phyloP scores from a whole-genome alignment of 2,888 invertebrate species.

The Pandemis heparana region DNA sequence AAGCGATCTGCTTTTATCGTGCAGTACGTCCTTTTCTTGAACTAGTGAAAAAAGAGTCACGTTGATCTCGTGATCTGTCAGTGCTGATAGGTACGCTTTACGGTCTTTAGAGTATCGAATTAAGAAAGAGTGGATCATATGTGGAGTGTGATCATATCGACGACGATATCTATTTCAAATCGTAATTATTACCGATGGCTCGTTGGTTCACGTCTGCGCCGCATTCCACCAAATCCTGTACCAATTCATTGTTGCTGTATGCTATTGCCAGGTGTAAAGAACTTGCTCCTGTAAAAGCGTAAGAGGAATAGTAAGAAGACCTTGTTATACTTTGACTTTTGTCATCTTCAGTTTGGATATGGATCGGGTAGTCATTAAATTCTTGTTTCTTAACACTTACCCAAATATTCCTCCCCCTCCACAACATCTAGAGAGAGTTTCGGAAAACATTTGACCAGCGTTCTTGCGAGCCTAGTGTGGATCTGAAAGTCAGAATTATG shows the following conservation, averaged over 20 bases:
- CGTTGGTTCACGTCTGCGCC: slow-evolving; percentile 97
- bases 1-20: too few species aligned
- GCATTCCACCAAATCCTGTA: slow-evolving; percentile 96
- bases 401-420: slow-evolving; percentile 98
- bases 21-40: too few species aligned
- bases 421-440: slow-evolving; percentile 96
- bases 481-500: slow-evolving; percentile 61
- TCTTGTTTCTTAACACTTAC: slow-evolving; percentile 67
- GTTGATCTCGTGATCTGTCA: too few species aligned
- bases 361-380: background rate
- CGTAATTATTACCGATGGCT: slow-evolving; percentile 90
- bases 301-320: slow-evolving; percentile 22
- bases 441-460: slow-evolving; percentile 96
- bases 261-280: slow-evolving; percentile 98
- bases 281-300: slow-evolving; percentile 89
- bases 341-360: background rate
- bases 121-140: too few species aligned
- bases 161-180: background rate
- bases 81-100: too few species aligned
- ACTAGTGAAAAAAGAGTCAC: too few species aligned
- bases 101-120: too few species aligned
- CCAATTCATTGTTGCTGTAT: slow-evolving; percentile 97
- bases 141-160: background rate
- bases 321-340: too few species aligned
- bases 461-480: slow-evolving; percentile 94